Evolutionary conservation across 2,113 vertebrate species (phyloP).

Genomic region (Leptodactylus fuscus): DNA sequence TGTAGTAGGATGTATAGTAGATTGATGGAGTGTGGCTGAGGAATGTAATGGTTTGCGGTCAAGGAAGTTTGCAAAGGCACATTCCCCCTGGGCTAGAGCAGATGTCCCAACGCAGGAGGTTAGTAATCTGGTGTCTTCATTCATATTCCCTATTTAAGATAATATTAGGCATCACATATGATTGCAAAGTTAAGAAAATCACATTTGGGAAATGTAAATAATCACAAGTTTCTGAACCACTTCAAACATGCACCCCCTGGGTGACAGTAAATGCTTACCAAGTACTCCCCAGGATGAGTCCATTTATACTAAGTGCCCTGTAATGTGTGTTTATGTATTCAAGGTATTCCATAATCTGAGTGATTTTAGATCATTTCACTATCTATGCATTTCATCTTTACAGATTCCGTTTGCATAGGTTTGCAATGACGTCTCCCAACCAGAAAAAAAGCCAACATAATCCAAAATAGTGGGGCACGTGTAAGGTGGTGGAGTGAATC

Average conservation of each 20-base stretch:
- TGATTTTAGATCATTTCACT: background rate
- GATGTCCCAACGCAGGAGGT: background rate
- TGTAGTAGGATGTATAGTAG: too few species aligned
- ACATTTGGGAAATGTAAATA: constrained; percentile 14
- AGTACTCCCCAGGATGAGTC: background rate
- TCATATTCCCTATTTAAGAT: background rate
- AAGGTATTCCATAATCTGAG: background rate
- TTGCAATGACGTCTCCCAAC: background rate
- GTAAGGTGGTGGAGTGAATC: too few species aligned
- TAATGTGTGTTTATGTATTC: background rate
- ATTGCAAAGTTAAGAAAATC: constrained; percentile 13
- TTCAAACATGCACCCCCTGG: background rate
- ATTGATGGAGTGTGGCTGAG: too few species aligned
- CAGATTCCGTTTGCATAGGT: background rate
- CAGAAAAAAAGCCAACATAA: background rate
- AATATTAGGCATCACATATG: background rate
- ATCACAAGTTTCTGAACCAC: background rate
- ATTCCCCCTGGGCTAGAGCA: background rate
- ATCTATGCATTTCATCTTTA: background rate
- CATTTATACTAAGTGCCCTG: background rate
- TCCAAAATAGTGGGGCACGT: too few species aligned
- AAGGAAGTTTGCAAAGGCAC: background rate
- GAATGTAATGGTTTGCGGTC: background rate
- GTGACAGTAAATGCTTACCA: background rate
- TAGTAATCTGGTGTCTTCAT: background rate